Base-by-base conservation (phyloP, 1,140 invertebrate genomes). In the Elysia chlorotica region DNA sequence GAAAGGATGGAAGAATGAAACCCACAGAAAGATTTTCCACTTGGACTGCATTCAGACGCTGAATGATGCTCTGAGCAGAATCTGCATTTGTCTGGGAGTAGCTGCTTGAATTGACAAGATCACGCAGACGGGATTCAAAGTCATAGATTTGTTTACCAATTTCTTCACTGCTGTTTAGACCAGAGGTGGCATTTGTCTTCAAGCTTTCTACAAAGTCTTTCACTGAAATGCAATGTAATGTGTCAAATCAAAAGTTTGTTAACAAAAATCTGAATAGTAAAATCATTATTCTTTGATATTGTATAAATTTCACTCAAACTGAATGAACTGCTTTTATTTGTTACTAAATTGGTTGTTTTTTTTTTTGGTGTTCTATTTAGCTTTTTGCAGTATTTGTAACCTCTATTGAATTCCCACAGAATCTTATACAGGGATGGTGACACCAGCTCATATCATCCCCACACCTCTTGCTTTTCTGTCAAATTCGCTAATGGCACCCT, bases 21-120 rank as follows among this genome's bases (percentile, higher is more conserved):
- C 62, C 63, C 38, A 77, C 67, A 61, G 57, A 41, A 1, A 76
- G 63, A 14, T 56, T 70, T 41, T 78, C 75, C 74, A 77, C 38
- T 14, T 74, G 70, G 23, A 72, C 73, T 14, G 70, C 66, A 21
- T 48, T 70, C n/a, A 81, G 65, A 23, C 71, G 31, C 17, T 68
- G 65, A 19, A 80, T 68, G 2, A 74, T 63, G 36, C 77, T 74
- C 25, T 53, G 35, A 6, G 81, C 77, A 1, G 38, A 67, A 3
- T 74, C 74, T 56, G 82, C 62, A 19, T 72, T 70, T 21, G 61
- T 25, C 21, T 74, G 41, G 0, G 77, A 76, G 4, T 65, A 28
- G 25, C 71, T 37, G 41, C 74, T 79, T 31, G 48, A 57, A 28
- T 78, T 75, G 21, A 73, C 74, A 10, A 83, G 73, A 38, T 82